Conservation (phyloP, 2,888 invertebrate species). For the Neoitamus cyanurus region DNA sequence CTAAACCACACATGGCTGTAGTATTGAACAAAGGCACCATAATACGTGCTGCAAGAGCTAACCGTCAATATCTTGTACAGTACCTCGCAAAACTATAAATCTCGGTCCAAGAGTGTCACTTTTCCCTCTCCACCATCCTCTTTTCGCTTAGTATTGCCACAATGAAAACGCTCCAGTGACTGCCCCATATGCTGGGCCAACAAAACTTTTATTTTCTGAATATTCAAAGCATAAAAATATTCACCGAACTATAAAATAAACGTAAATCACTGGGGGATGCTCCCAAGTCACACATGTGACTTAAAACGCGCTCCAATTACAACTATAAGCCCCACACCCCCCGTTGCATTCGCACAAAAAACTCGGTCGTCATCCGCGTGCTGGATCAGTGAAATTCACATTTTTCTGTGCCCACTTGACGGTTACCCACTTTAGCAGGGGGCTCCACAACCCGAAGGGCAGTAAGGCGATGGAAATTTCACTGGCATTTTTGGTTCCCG, state of each 20-base stretch:
- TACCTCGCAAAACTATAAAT: neutral
- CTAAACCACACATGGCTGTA: neutral
- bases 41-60: neutral
- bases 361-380: neutral
- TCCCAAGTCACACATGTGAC: constrained; percentile 17
- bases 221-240: constrained; percentile 4
- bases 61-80: neutral
- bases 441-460: neutral
- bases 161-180: neutral
- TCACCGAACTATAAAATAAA: neutral
- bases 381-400: constrained; percentile 21
- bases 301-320: constrained; percentile 15
- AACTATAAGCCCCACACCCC: neutral
- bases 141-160: neutral
- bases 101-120: neutral
- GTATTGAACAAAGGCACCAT: neutral
- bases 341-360: neutral
- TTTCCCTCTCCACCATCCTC: neutral
- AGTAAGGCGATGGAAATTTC: neutral
- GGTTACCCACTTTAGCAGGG: neutral
- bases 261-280: constrained; percentile 2
- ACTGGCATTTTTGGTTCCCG: neutral
- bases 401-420: constrained; percentile 18
- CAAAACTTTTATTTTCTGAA: neutral
- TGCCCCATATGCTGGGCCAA: neutral